Evolutionary conservation across 1,140 invertebrate species (phyloP).

Genomic region (Myzus persicae): DNA sequence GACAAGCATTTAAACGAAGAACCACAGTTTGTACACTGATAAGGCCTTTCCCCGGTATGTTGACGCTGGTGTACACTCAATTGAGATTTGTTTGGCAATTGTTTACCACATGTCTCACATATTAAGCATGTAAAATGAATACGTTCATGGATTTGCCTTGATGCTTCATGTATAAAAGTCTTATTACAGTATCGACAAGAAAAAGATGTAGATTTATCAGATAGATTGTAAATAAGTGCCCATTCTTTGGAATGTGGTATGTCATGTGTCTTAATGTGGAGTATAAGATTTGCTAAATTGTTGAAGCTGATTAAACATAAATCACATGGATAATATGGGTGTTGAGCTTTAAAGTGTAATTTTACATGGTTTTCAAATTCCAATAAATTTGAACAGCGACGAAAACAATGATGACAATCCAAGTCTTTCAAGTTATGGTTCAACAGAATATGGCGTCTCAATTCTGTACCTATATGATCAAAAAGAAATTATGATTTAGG

Average conservation of each 20-base stretch:
- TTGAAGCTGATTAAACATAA: background rate
- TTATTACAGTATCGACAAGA: constrained; percentile 69
- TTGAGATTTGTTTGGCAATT: constrained; percentile 46
- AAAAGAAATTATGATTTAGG: constrained; percentile 13
- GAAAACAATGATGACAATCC: constrained; percentile 55
- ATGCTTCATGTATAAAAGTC: constrained; percentile 74
- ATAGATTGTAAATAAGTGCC: constrained; percentile 18
- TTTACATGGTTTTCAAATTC: constrained; percentile 56
- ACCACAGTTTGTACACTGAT: constrained; percentile 16
- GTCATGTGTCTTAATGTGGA: constrained; percentile 41
- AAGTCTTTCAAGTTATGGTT: constrained; percentile 52
- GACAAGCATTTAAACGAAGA: constrained; percentile 42
- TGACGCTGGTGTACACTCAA: constrained; percentile 40
- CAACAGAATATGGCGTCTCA: constrained; percentile 37
- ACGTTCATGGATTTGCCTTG: constrained; percentile 70
- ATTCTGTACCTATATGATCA: constrained; percentile 39
- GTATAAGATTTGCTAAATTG: constrained; percentile 32
- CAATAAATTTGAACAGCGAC: constrained; percentile 41
- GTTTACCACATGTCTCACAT: constrained; percentile 59
- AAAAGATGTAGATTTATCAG: constrained; percentile 66
- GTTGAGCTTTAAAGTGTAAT: background rate
- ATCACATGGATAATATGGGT: constrained; percentile 5
- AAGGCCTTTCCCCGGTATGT: constrained; percentile 48
- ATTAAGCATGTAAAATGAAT: constrained; percentile 64
- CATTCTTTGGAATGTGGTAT: background rate